Evolutionary conservation across 2,888 invertebrate species (phyloP), one percentile per base, ranked within the genome.

Genomic region (Caenorhabditis sp.): DNA sequence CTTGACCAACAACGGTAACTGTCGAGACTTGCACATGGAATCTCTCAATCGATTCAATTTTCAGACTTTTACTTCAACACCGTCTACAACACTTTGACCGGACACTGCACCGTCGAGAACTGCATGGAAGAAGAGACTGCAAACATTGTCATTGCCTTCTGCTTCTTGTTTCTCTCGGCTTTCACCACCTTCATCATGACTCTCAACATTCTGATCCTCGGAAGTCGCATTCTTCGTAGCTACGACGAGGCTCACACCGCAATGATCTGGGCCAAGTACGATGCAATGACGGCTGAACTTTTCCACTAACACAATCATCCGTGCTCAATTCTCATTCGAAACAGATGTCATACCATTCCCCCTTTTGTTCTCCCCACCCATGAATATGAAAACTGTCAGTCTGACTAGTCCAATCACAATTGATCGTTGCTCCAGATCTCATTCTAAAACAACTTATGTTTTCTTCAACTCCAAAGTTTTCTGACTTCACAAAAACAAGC

Each of bases 131-230:
- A 70, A 8, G 41, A 61, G 0, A 54, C 49, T 28, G 22, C 54
- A 4, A 77, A 77, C 41, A 54, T 77, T n/a, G 69, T 56, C n/a
- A 61, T 54, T 8, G 51, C 77, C 6, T 77, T 69, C 28, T 16
- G 54, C 10, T 24, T 77, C 6, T 63, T 77, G 12, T 10, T 51
- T 10, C 26, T 22, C 2, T 70, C 77, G 2, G 69, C 49, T 2
- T 0, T 68, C 41, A 8, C 44, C 31, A 54, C 61, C 4, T 38
- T 31, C 44, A 12, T 49, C 31, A 77, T 70, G 59, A 59, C 68
- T 19, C 22, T 70, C 41, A 61, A 31, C n/a, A 49, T 77, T 14
- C 54, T 77, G 10, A 51, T 54, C 41, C 19, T 70, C 28, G 77
- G 77, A 19, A 63, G 31, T 49, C 38, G 58, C 22, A 69, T 77